These are phyloP conservation scores for Melanerpes formicivorus DNA, from an alignment of 2,113 vertebrate species.

Conservation along the genomic window DNA sequence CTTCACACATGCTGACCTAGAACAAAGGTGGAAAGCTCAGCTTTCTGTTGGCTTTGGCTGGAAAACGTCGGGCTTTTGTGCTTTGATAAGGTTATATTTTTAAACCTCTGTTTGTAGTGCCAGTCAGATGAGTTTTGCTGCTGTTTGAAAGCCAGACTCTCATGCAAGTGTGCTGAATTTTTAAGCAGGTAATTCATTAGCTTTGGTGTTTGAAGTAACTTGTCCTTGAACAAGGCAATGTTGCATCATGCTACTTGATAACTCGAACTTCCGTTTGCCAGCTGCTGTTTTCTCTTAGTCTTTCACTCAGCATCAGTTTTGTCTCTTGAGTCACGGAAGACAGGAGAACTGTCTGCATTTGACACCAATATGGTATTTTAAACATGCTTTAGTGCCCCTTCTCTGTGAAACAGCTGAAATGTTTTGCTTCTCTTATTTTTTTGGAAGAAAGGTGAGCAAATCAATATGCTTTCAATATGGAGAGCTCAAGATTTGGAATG, in stretches of 20 bases:
- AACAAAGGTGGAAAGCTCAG: slow-evolving; percentile 32
- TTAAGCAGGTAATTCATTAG: neutral
- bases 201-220: neutral
- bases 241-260: neutral
- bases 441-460: neutral
- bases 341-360: neutral
- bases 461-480: neutral
- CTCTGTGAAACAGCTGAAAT: neutral
- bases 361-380: accelerated
- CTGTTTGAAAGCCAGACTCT: neutral
- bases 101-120: slow-evolving; percentile 35
- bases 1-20: slow-evolving; percentile 38
- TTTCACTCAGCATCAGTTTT: neutral
- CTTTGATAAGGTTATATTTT: slow-evolving; percentile 34
- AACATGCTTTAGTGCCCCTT: neutral
- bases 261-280: neutral
- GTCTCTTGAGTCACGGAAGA: neutral
- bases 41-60: slow-evolving; percentile 12
- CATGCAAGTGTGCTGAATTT: neutral
- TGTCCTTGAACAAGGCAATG: slow-evolving; percentile 15
- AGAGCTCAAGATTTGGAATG: neutral
- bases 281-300: neutral
- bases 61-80: neutral
- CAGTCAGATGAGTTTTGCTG: slow-evolving; percentile 19
- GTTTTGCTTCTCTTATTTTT: neutral